Evolutionary conservation across 2,888 invertebrate species (phyloP).

Genomic region (Dione juno): DNA sequence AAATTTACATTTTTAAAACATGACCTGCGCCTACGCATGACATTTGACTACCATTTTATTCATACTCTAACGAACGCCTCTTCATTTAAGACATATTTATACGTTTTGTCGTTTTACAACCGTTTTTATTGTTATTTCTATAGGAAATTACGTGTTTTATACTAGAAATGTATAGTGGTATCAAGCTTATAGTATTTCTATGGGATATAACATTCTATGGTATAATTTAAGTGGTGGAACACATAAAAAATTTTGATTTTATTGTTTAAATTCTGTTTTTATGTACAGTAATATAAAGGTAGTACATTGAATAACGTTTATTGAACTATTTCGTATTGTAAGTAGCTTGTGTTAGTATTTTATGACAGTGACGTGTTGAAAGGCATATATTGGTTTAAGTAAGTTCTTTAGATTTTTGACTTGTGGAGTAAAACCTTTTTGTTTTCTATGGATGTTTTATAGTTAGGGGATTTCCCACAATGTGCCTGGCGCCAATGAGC

Average conservation of each 20-base stretch:
- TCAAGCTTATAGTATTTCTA: background rate
- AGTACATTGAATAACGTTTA: background rate
- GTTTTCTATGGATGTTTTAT: background rate
- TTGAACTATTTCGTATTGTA: conserved; percentile 1
- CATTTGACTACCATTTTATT: conserved; percentile 62
- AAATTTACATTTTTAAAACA: conserved; percentile 33
- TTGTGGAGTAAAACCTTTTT: background rate
- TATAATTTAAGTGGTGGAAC: conserved; percentile 7
- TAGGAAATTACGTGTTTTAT: conserved; percentile 40
- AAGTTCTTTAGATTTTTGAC: background rate
- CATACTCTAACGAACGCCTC: conserved; percentile 48
- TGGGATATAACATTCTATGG: background rate
- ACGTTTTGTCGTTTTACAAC: conserved; percentile 29
- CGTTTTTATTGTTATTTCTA: conserved; percentile 36
- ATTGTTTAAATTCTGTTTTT: conserved; percentile 6
- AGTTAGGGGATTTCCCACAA: too few relatives aligned
- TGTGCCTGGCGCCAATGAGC: too few relatives aligned
- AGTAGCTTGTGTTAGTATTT: background rate
- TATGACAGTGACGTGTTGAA: conserved; percentile 1
- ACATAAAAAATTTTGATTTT: background rate
- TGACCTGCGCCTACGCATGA: conserved; percentile 60
- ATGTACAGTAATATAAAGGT: conserved; percentile 4
- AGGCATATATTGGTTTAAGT: background rate
- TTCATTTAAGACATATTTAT: conserved; percentile 47
- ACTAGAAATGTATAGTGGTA: conserved; percentile 10